phyloP scores from a whole-genome alignment of 2,113 vertebrate genomes.

The Chunga burmeisteri region DNA sequence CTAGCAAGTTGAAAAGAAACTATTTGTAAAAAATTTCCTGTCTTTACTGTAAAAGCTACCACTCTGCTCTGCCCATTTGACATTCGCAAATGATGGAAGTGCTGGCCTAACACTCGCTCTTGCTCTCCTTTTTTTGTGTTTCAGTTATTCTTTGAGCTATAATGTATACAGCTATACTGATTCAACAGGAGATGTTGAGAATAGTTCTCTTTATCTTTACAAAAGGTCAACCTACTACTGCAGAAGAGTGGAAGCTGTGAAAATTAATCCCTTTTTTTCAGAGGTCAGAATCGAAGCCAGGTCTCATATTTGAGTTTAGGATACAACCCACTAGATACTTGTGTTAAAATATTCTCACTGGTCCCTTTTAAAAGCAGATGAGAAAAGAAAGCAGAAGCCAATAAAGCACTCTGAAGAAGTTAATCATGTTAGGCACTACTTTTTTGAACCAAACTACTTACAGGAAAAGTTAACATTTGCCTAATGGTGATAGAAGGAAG shows the following conservation, averaged over 20 bases:
- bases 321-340: background rate
- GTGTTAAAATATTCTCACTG: background rate
- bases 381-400: background rate
- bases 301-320: background rate
- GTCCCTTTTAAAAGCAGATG: background rate
- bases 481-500: background rate
- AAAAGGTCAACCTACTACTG: background rate
- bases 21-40: background rate
- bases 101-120: background rate
- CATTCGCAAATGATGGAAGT: background rate
- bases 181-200: background rate
- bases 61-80: background rate
- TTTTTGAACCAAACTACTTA: background rate
- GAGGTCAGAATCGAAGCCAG: background rate
- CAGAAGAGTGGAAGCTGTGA: background rate
- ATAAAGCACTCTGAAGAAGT: background rate
- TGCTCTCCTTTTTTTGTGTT: background rate
- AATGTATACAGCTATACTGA: background rate
- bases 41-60: background rate
- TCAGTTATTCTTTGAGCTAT: background rate
- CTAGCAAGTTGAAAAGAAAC: background rate
- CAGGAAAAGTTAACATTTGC: background rate
- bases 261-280: background rate
- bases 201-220: background rate
- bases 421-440: background rate